phyloP scores from a whole-genome alignment of 2,113 vertebrate species.

The Halcyon senegalensis region DNA sequence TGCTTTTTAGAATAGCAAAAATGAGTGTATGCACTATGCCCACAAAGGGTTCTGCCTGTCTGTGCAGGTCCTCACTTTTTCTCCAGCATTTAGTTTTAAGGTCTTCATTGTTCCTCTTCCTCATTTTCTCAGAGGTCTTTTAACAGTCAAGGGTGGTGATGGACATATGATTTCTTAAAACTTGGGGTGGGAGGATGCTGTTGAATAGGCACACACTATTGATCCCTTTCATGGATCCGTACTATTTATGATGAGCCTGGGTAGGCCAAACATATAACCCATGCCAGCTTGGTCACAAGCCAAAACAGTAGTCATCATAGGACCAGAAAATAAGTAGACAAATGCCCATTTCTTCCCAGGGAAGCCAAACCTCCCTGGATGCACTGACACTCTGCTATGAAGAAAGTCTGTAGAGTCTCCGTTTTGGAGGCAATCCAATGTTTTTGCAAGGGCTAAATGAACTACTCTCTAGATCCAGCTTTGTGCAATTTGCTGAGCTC shows the following conservation, averaged over 20 bases:
- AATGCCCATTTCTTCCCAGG: conserved; percentile 44
- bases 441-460: conserved; percentile 54
- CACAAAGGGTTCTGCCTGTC: background rate
- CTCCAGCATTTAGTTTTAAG: background rate
- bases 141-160: background rate
- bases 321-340: conserved; percentile 24
- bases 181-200: background rate
- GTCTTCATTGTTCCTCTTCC: background rate
- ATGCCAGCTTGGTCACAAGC: background rate
- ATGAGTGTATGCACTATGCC: background rate
- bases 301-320: background rate
- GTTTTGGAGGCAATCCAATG: conserved; percentile 56
- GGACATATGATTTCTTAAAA: background rate
- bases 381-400: conserved; percentile 18
- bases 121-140: background rate
- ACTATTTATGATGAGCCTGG: background rate
- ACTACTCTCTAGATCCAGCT: conserved; percentile 39
- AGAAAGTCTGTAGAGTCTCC: conserved; percentile 37
- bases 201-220: background rate
- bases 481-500: conserved; percentile 43
- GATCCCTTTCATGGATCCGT: background rate
- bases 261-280: background rate
- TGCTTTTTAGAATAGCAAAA: background rate
- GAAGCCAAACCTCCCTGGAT: conserved; percentile 28
- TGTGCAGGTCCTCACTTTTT: background rate